Base-by-base conservation (phyloP, 2,797 vertebrate genomes). In the Steatocranus sp. region DNA sequence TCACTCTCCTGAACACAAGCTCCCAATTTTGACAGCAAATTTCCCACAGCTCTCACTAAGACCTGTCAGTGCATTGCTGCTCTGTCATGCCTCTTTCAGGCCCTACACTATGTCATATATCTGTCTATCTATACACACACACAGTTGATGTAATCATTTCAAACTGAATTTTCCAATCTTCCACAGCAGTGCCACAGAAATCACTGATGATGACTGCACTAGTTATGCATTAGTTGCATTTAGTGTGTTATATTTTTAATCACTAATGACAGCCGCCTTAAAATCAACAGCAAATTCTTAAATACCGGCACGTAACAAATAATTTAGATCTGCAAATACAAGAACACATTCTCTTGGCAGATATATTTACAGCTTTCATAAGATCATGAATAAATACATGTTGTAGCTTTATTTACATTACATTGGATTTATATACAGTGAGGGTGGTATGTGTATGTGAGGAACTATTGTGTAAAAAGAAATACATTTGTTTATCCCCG, bases 351-450 rank as follows among this genome's bases (percentile, higher is more conserved):
- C 8, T 4, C 68, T 9, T 58, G 41, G 25, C 27, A 81, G 25
- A 73, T 78, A 74, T 84, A 92, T 89, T 88, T 83, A 93, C 76
- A 91, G 50, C 27, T 76, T 82, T 77, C 27, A 81, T 82, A 48
- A 80, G 9, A 58, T 87, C 54, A 41, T 18, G 43, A 14, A 70
- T 12, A 49, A 49, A 66, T 58, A 78, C 79, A 78, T n/a, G 56
- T 61, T 32, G 51, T 8, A 74, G 51, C 58, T 46, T 76, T 46
- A 27, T 81, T 87, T 41, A 80, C 51, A 77, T 83, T 51, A n/a
- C 50, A 56, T 66, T 51, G 20, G 5, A 41, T 75, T 56, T 48
- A 77, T 78, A 48, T 83, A 86, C 61, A 84, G 58, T 80, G 10
- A 36, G 3, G 63, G 18, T 73, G 41, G 15, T 18, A 5, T 27